A percentile compares a stretch with the other conserved stretches of the same genome.
Conservation (phyloP, 2,797 vertebrate species). For the Hippocampus kuda region DNA sequence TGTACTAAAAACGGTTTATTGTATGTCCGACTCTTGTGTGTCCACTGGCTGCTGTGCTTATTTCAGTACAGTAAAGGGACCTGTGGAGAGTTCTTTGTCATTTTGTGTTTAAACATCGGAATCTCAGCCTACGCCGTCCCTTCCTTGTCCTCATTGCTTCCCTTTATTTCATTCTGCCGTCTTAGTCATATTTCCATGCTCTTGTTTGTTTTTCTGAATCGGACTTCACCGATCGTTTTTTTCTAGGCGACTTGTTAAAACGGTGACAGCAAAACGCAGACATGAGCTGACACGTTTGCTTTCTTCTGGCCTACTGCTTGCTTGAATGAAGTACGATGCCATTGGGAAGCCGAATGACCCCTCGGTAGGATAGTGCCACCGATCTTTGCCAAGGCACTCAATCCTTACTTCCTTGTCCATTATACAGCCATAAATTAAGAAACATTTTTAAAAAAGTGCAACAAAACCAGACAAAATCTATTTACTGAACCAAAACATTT, state of each 20-base stretch:
- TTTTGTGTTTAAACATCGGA: background rate
- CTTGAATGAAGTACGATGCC: background rate
- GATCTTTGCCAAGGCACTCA: background rate
- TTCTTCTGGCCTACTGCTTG: conserved; percentile 5
- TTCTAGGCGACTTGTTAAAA: conserved; percentile 18
- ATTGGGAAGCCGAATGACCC: background rate
- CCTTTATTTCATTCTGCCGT: background rate
- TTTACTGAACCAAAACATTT: background rate
- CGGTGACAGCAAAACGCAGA: conserved; percentile 10
- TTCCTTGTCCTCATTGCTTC: background rate
- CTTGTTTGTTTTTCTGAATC: conserved; percentile 11
- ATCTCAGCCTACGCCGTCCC: background rate
- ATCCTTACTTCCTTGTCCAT: background rate
- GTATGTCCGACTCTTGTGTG: too few relatives aligned
- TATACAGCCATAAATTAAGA: background rate
- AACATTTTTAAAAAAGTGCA: background rate
- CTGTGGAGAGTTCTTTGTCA: background rate
- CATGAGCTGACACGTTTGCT: conserved; percentile 10
- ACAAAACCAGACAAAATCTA: background rate
- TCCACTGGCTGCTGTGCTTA: too few relatives aligned
- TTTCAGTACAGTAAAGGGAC: too few relatives aligned
- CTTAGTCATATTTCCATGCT: conserved; percentile 1
- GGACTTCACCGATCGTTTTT: conserved; percentile 15
- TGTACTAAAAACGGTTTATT: too few relatives aligned
- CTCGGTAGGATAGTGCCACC: background rate